These are phyloP conservation scores for Phengaris alcon DNA, from an alignment of 2,888 invertebrate species.

Conservation along the genomic window DNA sequence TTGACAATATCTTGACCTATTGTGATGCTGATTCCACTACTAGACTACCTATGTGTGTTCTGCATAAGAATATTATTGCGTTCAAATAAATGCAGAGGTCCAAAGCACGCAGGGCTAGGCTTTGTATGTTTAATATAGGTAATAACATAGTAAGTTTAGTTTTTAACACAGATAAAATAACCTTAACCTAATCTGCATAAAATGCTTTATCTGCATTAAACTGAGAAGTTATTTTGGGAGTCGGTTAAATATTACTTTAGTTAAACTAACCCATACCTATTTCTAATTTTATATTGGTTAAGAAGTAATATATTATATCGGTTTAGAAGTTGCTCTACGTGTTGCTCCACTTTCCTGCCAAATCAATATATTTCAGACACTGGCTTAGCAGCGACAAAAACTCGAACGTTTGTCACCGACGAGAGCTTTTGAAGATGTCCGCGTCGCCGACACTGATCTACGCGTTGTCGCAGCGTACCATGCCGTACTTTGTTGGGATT, in stretches of 20 bases:
- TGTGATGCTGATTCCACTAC: neutral
- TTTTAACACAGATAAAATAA: no score
- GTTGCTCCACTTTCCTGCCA: neutral
- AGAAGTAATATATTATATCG: neutral
- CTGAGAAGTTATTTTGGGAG: no score
- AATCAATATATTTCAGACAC: neutral
- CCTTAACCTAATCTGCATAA: no score
- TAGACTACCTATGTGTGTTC: neutral
- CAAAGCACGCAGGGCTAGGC: no score
- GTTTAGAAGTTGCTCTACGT: neutral
- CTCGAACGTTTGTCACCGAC: neutral
- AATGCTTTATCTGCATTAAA: no score
- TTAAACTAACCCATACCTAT: no score
- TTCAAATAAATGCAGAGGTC: neutral
- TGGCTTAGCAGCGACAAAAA: slow-evolving; percentile 4
- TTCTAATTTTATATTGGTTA: no score
- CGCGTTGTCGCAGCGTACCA: neutral
- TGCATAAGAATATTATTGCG: neutral
- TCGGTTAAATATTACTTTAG: no score
- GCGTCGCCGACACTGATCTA: slow-evolving; percentile 8
- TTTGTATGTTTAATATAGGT: no score
- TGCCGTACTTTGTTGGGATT: neutral
- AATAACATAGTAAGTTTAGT: no score
- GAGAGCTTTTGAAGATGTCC: neutral
- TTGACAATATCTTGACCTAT: slow-evolving; percentile 8